Evolutionary conservation across 2,797 vertebrate species (phyloP).

Genomic region (Brotula barbata): DNA sequence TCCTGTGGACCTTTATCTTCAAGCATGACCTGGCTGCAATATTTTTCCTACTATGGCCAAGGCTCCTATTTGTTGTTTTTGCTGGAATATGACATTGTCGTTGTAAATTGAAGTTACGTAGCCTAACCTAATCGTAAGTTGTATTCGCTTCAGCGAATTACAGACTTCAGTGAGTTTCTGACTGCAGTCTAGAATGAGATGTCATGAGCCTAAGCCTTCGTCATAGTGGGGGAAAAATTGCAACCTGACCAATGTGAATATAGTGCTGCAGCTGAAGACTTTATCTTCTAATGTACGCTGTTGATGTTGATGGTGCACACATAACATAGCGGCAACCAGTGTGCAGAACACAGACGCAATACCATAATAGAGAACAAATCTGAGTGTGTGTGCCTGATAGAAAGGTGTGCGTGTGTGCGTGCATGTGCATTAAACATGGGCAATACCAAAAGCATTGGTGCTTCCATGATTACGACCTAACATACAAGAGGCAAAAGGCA

Average conservation of each 20-base stretch:
- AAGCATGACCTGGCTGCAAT: slow-evolving; percentile 12
- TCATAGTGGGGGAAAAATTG: too few species aligned
- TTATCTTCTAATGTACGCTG: slow-evolving; percentile 8
- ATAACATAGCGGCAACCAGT: slow-evolving; percentile 28
- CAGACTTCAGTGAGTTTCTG: too few species aligned
- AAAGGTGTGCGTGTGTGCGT: slow-evolving; percentile 19
- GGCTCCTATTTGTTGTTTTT: too few species aligned
- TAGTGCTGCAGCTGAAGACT: slow-evolving; percentile 30
- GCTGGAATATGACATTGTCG: too few species aligned
- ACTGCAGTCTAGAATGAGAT: too few species aligned
- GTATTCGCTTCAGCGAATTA: too few species aligned
- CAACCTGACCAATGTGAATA: background rate
- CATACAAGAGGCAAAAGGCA: slow-evolving; percentile 48
- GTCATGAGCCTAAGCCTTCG: too few species aligned
- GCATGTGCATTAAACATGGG: slow-evolving; percentile 52
- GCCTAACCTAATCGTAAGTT: too few species aligned
- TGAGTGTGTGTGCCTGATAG: slow-evolving; percentile 1
- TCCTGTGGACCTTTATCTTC: slow-evolving; percentile 43
- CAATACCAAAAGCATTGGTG: slow-evolving; percentile 74
- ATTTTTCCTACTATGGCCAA: too few species aligned
- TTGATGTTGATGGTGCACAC: slow-evolving; percentile 53
- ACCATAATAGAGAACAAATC: slow-evolving; percentile 26
- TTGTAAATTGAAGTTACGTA: too few species aligned
- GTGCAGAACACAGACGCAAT: slow-evolving; percentile 48
- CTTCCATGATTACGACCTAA: slow-evolving; percentile 71